Base-by-base conservation (phyloP, 2,797 vertebrate species). In the Sternarchorhynchus goeldii region DNA sequence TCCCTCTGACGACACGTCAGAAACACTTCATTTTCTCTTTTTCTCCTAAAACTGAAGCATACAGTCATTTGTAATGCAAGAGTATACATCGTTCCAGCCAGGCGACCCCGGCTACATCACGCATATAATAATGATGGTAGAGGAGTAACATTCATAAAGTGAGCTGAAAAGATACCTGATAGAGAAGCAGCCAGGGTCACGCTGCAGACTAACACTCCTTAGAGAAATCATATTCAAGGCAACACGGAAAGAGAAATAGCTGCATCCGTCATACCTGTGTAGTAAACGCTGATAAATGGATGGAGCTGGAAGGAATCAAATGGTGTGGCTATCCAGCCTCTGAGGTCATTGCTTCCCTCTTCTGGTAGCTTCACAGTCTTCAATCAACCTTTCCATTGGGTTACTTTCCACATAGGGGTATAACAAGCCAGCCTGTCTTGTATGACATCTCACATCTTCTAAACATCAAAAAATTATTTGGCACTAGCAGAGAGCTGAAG, bases 151-250 rank as follows among this genome's bases (percentile, higher is more conserved):
- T 4, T 10, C 55, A 1, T 16, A 32, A 16, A 1, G 21, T 64
- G 73, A 55, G 57, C 57, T 25, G 66, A 56, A 16, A 62, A 32
- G 14, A 25, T 31, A 31, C 25, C 64, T 62, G 64, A 74, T 66
- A 60, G 20, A 70, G 36, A 6, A 31, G 64, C 62, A 53, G 18
- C 58, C 66, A 75, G 64, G 65, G 81, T 78, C 72, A 65, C 64
- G 74, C 75, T 77, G 63, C 39, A 71, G 45, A 69, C n/a, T 5
- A 17, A 29, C 25, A 16, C 59, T 59, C 45, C 20, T 6, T 21
- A 56, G 59, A 78, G 65, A 75, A 75, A 75, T 78, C 73, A 17
- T 50, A 77, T 70, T 71, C 58, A 50, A 64, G 65, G 73, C 39
- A 53, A 78, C 57, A 60, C 60, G 20, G 53, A 7, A 59, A 58